These are phyloP conservation scores for Morpho achilles DNA, from an alignment of 2,888 invertebrate species.

Conservation along the genomic window DNA sequence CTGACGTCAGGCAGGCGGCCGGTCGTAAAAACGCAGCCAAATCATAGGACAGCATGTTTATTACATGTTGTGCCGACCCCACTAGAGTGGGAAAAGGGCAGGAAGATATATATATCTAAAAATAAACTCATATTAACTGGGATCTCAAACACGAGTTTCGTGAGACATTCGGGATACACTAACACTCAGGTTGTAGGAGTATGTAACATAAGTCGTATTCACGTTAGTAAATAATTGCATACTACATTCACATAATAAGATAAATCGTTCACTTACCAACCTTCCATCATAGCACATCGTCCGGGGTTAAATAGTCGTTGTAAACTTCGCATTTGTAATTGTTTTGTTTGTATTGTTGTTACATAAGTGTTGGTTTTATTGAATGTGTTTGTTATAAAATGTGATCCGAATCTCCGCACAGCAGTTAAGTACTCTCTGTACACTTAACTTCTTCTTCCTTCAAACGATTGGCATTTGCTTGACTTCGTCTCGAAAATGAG, in stretches of 20 bases:
- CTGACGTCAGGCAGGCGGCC: too few relatives aligned
- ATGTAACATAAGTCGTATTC: neutral
- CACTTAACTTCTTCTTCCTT: slow-evolving; percentile 14
- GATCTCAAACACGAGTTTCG: too few relatives aligned
- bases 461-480: slow-evolving; percentile 21
- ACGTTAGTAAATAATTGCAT: neutral
- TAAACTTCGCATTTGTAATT: slow-evolving; percentile 9
- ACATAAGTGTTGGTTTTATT: slow-evolving; percentile 13
- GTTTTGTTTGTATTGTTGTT: slow-evolving; percentile 14
- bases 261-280: neutral
- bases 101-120: too few relatives aligned
- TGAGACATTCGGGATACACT: too few relatives aligned
- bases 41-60: too few relatives aligned
- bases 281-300: slow-evolving; percentile 8
- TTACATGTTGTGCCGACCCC: too few relatives aligned
- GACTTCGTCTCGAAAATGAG: neutral
- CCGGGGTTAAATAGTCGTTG: slow-evolving; percentile 20
- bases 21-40: too few relatives aligned
- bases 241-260: neutral
- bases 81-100: too few relatives aligned
- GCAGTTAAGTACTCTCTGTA: slow-evolving; percentile 14
- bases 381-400: slow-evolving; percentile 15
- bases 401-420: slow-evolving; percentile 16
- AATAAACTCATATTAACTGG: too few relatives aligned
- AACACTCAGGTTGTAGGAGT: too few relatives aligned